Evolutionary conservation across 2,113 vertebrate genomes (phyloP), one percentile per base, ranked within the genome.

Genomic region (Globicephala melas): DNA sequence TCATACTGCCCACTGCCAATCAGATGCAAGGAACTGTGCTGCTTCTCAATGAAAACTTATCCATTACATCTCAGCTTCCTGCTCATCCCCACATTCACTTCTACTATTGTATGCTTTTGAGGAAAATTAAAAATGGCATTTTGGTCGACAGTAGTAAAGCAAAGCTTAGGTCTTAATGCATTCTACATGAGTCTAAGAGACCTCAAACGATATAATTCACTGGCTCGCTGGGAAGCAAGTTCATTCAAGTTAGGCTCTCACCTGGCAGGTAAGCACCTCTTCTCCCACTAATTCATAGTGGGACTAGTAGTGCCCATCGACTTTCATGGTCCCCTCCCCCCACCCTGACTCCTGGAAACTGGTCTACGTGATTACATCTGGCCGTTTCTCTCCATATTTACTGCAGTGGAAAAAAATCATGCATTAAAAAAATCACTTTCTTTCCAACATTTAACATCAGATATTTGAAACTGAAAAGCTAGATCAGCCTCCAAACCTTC

Each of bases 181-280:
- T 20, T 31, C 18, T 12, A 8, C 0, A 2, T 28, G 68, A 33
- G 6, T 55, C n/a, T 18, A 50, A 44, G 50, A 74, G 41, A 8
- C 41, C 9, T 73, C 58, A 21, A 0, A 2, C 0, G 31, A 26
- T 26, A 8, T 3, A 38, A 55, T 21, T 36, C 28, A 41, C 3
- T 26, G 44, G 67, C 44, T 88, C 33, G 58, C 93, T 41, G 79
- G 79, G 17, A 67, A 77, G 68, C 50, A 33, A 8, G 12, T 20
- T 62, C 50, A 62, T 44, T 41, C 3, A 53, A 63, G 60, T 23
- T 3, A 38, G 36, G 31, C 70, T 63, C 7, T 18, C 6, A 4
- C 17, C 10, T 4, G 31, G 38, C 6, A 63, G 33, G 33, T 8
- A 9, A 0, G 1, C 23, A 25, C 5, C 7, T 7, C 21, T n/a